Conservation (phyloP, 2,797 vertebrate genomes). For the Sebastes variabilis region DNA sequence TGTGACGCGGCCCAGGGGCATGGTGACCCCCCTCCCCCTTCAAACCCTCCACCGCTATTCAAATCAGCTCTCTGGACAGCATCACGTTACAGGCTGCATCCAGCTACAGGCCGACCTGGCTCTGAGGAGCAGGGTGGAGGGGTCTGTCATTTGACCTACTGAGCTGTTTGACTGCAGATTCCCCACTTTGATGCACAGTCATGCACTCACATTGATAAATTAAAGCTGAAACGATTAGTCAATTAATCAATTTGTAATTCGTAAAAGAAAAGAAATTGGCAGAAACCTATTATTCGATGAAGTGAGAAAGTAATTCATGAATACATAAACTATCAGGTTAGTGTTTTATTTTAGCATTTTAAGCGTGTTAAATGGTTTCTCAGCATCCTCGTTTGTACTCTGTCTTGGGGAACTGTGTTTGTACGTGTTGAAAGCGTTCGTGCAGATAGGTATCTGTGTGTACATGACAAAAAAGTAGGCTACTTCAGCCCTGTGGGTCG, state of each 20-base stretch:
- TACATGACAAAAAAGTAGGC: not conserved
- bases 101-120: constrained; percentile 7
- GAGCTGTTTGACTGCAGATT: not conserved
- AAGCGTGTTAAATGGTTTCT: not conserved
- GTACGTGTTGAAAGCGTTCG: not conserved
- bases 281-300: not conserved
- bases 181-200: not conserved
- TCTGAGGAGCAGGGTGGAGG: constrained; percentile 27
- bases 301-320: not conserved
- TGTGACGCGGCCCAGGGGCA: constrained; percentile 44
- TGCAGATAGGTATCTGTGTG: not conserved
- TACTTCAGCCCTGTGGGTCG: not conserved
- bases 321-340: not conserved
- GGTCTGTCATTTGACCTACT: constrained; percentile 32
- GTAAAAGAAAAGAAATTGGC: not conserved
- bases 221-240: not conserved
- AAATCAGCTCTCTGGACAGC: constrained; percentile 44
- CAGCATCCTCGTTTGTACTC: not conserved
- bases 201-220: not conserved
- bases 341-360: not conserved
- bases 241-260: not conserved
- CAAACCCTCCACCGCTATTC: constrained; percentile 57
- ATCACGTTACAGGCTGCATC: constrained; percentile 54
- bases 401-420: not conserved
- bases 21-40: not conserved